phyloP scores from a whole-genome alignment of 1,140 invertebrate genomes.

The Bacillus rossius region DNA sequence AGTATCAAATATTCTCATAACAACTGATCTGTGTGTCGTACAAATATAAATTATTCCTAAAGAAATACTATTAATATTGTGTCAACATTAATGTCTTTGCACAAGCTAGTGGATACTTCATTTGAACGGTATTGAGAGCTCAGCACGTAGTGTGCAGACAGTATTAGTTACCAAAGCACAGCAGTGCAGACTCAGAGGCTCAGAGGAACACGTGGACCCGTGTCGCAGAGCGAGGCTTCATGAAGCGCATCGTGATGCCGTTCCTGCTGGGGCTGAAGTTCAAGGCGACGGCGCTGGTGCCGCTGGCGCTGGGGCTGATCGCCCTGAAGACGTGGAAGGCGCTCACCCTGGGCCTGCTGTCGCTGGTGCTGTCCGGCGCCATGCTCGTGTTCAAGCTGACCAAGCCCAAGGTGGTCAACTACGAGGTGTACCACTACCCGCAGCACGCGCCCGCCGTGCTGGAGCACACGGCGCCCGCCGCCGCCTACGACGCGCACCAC shows the following conservation, averaged over 20 bases:
- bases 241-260: slow-evolving; percentile 76
- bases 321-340: slow-evolving; percentile 85
- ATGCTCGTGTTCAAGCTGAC: slow-evolving; percentile 79
- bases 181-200: too few relatives aligned
- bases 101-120: too few relatives aligned
- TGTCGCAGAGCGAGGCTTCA: slow-evolving; percentile 67
- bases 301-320: slow-evolving; percentile 70
- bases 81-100: too few relatives aligned
- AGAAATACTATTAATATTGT: too few relatives aligned
- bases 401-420: slow-evolving; percentile 73
- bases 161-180: too few relatives aligned
- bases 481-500: slow-evolving; percentile 49
- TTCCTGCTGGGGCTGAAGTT: slow-evolving; percentile 79
- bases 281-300: slow-evolving; percentile 74
- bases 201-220: too few relatives aligned
- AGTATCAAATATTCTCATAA: too few relatives aligned
- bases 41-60: too few relatives aligned
- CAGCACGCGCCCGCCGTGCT: slow-evolving; percentile 48
- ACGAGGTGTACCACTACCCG: slow-evolving; percentile 80
- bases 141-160: too few relatives aligned
- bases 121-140: too few relatives aligned
- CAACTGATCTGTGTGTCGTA: too few relatives aligned
- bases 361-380: slow-evolving; percentile 62
- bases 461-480: slow-evolving; percentile 51
- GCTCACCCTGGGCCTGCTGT: slow-evolving; percentile 74